Conservation (phyloP, 2,113 vertebrate genomes). For the Psammodynastes pulverulentus region DNA sequence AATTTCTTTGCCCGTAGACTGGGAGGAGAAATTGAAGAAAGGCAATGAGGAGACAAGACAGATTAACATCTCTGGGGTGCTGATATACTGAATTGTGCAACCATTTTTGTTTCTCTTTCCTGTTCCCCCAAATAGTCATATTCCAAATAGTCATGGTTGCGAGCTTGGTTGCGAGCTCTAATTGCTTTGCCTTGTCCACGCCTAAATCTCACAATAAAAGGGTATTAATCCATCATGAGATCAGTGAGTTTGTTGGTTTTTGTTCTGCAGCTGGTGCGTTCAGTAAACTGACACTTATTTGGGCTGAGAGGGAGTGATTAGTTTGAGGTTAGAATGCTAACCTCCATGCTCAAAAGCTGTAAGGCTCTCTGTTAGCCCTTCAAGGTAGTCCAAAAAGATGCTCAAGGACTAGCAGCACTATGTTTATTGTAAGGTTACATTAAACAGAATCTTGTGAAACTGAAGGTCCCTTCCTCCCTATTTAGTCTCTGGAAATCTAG, state of each 20-base stretch:
- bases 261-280: not conserved
- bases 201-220: not conserved
- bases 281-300: not conserved
- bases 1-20: not conserved
- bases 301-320: not conserved
- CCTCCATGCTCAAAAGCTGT: not conserved
- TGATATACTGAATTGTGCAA: not conserved
- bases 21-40: not conserved
- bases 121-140: not conserved
- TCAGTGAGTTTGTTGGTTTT: not conserved
- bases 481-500: not conserved
- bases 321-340: not conserved
- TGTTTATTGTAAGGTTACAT: not conserved
- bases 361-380: not conserved
- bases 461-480: not conserved
- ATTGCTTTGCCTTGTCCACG: not conserved
- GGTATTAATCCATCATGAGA: not conserved
- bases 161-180: not conserved
- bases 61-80: not conserved
- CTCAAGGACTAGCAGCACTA: not conserved
- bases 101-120: too few species aligned
- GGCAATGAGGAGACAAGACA: not conserved
- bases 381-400: not conserved
- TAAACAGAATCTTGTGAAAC: not conserved
- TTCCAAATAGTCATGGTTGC: not conserved